Conservation (phyloP, 2,888 invertebrate genomes). For the Polydrusus tereticollis region DNA sequence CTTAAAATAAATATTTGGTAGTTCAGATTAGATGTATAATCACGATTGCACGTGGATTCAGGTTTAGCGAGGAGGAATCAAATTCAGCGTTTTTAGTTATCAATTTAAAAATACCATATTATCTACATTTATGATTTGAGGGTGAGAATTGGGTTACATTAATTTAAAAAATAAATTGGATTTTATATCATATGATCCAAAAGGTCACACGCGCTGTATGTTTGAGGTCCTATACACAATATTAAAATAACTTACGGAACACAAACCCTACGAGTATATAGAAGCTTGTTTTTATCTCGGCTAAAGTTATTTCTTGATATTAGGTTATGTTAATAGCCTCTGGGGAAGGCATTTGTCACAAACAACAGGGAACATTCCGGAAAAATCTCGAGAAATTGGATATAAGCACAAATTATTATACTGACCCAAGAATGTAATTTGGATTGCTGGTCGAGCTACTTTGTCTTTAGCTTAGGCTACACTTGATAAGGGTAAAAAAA, state of each 20-base stretch:
- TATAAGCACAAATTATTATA: not conserved
- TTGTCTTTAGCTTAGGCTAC: not conserved
- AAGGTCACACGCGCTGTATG: not conserved
- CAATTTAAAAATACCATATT: too few species aligned
- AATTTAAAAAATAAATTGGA: not conserved
- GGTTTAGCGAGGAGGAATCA: too few species aligned
- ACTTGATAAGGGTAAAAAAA: not conserved
- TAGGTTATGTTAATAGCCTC: slow-evolving; percentile 18
- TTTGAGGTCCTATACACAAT: not conserved
- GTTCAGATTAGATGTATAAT: too few species aligned
- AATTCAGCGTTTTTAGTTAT: too few species aligned
- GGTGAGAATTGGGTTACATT: too few species aligned
- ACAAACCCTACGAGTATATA: slow-evolving; percentile 2
- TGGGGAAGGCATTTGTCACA: slow-evolving; percentile 1
- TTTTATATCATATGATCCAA: too few species aligned
- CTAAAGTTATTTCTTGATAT: slow-evolving; percentile 12
- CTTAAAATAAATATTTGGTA: too few species aligned
- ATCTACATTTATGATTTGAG: too few species aligned
- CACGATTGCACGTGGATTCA: too few species aligned
- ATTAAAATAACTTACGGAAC: not conserved
- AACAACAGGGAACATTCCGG: not conserved
- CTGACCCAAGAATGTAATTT: slow-evolving; percentile 12
- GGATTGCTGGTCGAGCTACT: not conserved
- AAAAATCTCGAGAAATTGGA: slow-evolving; percentile 8
- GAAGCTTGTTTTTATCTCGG: slow-evolving; percentile 6